phyloP scores from a whole-genome alignment of 2,113 vertebrate species.

The Callospermophilus lateralis region DNA sequence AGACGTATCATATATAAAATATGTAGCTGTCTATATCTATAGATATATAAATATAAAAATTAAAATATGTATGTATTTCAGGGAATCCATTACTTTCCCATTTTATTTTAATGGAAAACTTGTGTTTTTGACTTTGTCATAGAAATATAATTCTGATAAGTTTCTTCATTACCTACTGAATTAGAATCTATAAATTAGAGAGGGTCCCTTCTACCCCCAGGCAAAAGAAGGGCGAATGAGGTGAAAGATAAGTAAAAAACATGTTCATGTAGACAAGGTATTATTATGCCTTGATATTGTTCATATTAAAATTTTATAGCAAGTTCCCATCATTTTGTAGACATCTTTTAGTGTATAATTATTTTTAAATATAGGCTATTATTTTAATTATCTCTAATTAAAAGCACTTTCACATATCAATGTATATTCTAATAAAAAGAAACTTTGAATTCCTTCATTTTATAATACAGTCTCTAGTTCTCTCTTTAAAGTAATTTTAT shows the following conservation, averaged over 20 bases:
- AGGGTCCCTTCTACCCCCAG: not conserved
- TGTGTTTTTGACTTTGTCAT: slow-evolving; percentile 59
- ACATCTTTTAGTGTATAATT: slow-evolving; percentile 75
- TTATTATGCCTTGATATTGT: slow-evolving; percentile 70
- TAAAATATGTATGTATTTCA: slow-evolving; percentile 40
- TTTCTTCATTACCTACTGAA: slow-evolving; percentile 45
- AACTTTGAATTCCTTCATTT: slow-evolving; percentile 68
- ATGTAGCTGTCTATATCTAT: not conserved
- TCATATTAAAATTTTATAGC: slow-evolving; percentile 71
- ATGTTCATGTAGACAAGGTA: slow-evolving; percentile 55
- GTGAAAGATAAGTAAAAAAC: slow-evolving; percentile 50
- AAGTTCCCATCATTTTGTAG: slow-evolving; percentile 75
- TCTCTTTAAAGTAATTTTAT: slow-evolving; percentile 75
- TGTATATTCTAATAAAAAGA: slow-evolving; percentile 68
- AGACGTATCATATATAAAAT: slow-evolving; percentile 45
- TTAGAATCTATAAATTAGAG: not conserved
- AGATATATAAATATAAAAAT: slow-evolving; percentile 22
- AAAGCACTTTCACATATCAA: slow-evolving; percentile 78
- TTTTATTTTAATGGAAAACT: slow-evolving; percentile 69
- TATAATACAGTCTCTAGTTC: slow-evolving; percentile 68
- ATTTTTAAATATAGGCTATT: slow-evolving; percentile 82
- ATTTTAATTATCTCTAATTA: slow-evolving; percentile 83
- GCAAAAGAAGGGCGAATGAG: slow-evolving; percentile 50
- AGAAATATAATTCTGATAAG: slow-evolving; percentile 29
- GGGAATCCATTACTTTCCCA: slow-evolving; percentile 22